These are phyloP conservation scores for Spongilla lacustris DNA, from an alignment of 37 sponge, comb jelly and placozoan genomes.

Conservation along the genomic window DNA sequence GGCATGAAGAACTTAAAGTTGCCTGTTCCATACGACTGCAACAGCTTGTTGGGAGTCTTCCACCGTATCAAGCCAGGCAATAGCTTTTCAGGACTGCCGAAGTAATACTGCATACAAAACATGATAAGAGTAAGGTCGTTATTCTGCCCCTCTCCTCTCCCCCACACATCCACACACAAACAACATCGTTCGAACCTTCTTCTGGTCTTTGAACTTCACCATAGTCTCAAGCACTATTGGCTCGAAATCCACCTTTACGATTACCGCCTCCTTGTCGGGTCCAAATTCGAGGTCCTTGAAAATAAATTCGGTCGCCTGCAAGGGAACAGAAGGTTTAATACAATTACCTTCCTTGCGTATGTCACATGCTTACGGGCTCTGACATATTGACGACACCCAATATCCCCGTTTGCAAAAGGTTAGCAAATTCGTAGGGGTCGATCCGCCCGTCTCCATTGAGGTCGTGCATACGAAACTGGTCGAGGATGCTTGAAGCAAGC, in stretches of 20 bases:
- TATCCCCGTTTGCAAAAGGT: background rate
- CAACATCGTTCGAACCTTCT: background rate
- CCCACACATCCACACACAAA: too few relatives aligned
- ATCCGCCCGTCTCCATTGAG: conserved; percentile 51
- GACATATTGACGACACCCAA: background rate
- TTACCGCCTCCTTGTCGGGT: conserved; percentile 41
- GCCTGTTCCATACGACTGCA: conserved; percentile 52
- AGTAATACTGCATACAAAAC: conserved; percentile 33
- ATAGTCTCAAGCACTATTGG: conserved; percentile 59
- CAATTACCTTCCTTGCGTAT: too few relatives aligned
- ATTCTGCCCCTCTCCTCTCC: too few relatives aligned
- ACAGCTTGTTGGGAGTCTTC: conserved; percentile 39
- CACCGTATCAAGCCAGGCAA: conserved; percentile 68
- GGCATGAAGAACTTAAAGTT: conserved; percentile 81
- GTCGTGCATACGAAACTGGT: conserved; percentile 68
- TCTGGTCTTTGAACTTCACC: conserved; percentile 52
- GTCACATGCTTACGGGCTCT: background rate
- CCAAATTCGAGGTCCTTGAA: conserved; percentile 49
- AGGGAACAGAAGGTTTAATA: background rate
- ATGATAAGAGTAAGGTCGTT: too few relatives aligned
- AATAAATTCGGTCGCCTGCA: conserved; percentile 13
- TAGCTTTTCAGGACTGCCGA: conserved; percentile 34
- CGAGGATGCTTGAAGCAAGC: conserved; percentile 48
- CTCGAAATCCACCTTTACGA: conserved; percentile 42
- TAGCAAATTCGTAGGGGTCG: conserved; percentile 78